A percentile compares a stretch with the other conserved stretches of the same genome.
phyloP scores from a whole-genome alignment of 2,113 vertebrate species.

The Lates calcarifer region DNA sequence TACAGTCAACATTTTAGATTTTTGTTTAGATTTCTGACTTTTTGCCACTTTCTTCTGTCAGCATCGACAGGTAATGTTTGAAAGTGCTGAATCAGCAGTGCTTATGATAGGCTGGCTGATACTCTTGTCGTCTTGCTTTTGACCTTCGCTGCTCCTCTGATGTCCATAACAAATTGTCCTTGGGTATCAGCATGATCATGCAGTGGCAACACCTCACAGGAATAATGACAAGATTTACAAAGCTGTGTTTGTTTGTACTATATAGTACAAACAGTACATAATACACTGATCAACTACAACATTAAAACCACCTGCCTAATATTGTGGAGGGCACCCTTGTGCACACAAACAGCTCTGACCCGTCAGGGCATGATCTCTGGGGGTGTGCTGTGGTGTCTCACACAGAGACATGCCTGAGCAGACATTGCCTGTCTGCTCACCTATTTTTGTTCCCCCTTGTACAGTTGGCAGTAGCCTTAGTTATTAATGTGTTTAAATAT shows the following conservation, averaged over 20 bases:
- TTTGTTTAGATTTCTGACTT: background rate
- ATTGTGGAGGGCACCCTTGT: no score
- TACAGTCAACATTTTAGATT: background rate
- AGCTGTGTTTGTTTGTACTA: slow-evolving; percentile 15
- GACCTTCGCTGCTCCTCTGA: slow-evolving; percentile 73
- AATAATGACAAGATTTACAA: slow-evolving; percentile 53
- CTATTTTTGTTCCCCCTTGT: background rate
- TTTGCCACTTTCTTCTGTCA: slow-evolving; percentile 1
- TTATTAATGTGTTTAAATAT: slow-evolving; percentile 70
- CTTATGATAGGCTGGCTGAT: slow-evolving; percentile 49
- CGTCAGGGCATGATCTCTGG: no score
- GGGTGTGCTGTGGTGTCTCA: no score
- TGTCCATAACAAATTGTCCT: slow-evolving; percentile 75
- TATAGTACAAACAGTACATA: no score
- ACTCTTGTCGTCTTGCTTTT: slow-evolving; percentile 68
- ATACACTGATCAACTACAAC: no score
- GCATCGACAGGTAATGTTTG: slow-evolving; percentile 51
- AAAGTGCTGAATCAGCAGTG: slow-evolving; percentile 70
- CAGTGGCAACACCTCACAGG: slow-evolving; percentile 56
- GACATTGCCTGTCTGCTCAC: slow-evolving; percentile 35
- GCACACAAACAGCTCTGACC: no score
- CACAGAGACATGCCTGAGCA: no score
- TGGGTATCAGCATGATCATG: slow-evolving; percentile 68
- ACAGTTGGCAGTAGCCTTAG: slow-evolving; percentile 20
- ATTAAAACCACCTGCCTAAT: no score